Conservation (phyloP, 2,113 vertebrate genomes). For the Passer montanus region DNA sequence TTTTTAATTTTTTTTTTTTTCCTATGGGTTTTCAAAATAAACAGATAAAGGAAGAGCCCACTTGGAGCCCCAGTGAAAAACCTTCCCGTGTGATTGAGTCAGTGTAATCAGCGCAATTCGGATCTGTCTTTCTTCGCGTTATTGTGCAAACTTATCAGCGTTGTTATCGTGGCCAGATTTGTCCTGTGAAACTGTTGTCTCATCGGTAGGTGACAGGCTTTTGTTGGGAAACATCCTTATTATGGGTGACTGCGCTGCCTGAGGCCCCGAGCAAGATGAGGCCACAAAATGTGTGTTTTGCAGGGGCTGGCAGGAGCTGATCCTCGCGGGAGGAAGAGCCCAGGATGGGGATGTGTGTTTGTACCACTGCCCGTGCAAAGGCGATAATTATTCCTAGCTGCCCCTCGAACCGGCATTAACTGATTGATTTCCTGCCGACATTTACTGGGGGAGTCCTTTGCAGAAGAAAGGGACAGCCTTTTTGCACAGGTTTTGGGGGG, state of each 20-base stretch:
- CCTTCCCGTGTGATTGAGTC: not conserved
- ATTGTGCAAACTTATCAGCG: not conserved
- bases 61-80: not conserved
- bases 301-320: not conserved
- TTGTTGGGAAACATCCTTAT: slow-evolving; percentile 17
- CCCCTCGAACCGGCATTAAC: not conserved
- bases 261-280: not conserved
- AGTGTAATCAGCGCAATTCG: not conserved
- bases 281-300: not conserved
- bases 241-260: not conserved
- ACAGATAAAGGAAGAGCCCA: not conserved
- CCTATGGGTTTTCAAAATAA: not conserved
- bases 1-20: not conserved
- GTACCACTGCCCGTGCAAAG: not conserved
- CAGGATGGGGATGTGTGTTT: not conserved
- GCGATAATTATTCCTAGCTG: not conserved
- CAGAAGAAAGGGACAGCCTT: not conserved
- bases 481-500: rapidly evolving
- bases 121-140: not conserved
- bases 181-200: slow-evolving; percentile 39
- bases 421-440: not conserved
- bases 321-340: not conserved
- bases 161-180: not conserved
- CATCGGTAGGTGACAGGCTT: not conserved
- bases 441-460: not conserved